Evolutionary conservation across 2,797 vertebrate genomes (phyloP), one percentile per base, ranked within the genome.

Genomic region (Siniperca scherzeri): DNA sequence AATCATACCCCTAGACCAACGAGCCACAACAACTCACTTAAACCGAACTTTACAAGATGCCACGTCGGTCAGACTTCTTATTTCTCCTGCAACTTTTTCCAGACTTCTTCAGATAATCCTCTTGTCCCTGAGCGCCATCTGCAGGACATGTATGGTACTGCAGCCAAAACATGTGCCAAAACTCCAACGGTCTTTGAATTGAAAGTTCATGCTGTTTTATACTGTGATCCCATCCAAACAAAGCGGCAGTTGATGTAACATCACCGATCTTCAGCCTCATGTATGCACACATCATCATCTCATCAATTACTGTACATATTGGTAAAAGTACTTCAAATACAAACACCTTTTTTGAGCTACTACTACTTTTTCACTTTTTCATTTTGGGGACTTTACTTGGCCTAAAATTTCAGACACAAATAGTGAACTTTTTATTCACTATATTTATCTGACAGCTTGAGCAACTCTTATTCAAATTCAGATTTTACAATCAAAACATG

Each of bases 1-100:
- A 96, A 96, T 95, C 95, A 96, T 95, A 94, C 94, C 94, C 94
- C 95, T 96, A 96, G 94, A 96, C 94, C 94, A 96, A 95, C 94
- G 93, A 95, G 93, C 94, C 94, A 69, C 7, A 40, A 36, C 36
- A 36, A 5, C 36, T 36, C 36, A 36, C 7, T 7, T 7, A 36
- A 36, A 5, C 4, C 1, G 25, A 9, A 64, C 8, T 2, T 2
- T 5, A 1, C 11, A 53, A 3, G 2, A 4, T 38, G 80, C 80
- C 80, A 82, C 80, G 74, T 82, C 9, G 74, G 5, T 2, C 25
- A 52, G 10, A n/a, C 7, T 19, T 3, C 5, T 16, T 1, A 1
- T 0, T 48, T 10, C 3, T 21, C 25, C 12, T 6, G 0, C 2
- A 8, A 2, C 25, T 56, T 4, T 7, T 36, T 36, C 11, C 11